Base-by-base conservation (phyloP, 92 coral and sea anemone species). In the Palythoa caribaeorum region DNA sequence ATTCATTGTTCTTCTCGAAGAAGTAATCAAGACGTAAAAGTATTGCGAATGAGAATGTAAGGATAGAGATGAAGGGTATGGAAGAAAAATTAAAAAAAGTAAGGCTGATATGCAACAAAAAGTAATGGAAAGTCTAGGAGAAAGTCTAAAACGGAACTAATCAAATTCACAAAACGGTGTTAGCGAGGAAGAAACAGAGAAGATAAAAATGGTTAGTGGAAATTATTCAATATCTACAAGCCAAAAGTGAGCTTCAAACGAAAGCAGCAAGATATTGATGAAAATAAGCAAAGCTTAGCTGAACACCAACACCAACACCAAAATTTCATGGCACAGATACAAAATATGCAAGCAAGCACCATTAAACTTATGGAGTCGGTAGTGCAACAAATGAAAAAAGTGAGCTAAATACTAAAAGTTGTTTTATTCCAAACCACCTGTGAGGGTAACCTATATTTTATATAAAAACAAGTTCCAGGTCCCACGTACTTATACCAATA, bases 101-200 rank as follows among this genome's bases (percentile, higher is more conserved):
- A 86, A 73, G 83, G 89, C 89, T 19, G 89, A 53, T 72, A 51
- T 85, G 80, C 20, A 83, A 35, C 89, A 85, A 85, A 85, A 85
- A 85, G 89, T 69, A 55, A 85, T 75, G 89, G 89, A 85, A 75
- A 85, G 89, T 80, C 89, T 85, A 14, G 89, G 89, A 52, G 72
- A 85, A 75, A 85, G 83, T 85, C 80, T 85, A 53, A 84, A 84
- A 84, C 77, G 89, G 50, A 70, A 68, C 53, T 21, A 53, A 85
- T 73, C 83, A 54, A 80, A 85, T 75, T 85, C 89, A 35, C 80
- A 85, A 85, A 80, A 85, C 68, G 71, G 89, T 85, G 80, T 51
- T 51, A 51, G 55, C 55, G 55, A 51, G 55, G 1, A 51, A 0
- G 10, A 63, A 62, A 83, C 77, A 71, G 63, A 84, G 60, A 84